Conservation (phyloP, 2,797 vertebrate species). For the Hyperoplus immaculatus region DNA sequence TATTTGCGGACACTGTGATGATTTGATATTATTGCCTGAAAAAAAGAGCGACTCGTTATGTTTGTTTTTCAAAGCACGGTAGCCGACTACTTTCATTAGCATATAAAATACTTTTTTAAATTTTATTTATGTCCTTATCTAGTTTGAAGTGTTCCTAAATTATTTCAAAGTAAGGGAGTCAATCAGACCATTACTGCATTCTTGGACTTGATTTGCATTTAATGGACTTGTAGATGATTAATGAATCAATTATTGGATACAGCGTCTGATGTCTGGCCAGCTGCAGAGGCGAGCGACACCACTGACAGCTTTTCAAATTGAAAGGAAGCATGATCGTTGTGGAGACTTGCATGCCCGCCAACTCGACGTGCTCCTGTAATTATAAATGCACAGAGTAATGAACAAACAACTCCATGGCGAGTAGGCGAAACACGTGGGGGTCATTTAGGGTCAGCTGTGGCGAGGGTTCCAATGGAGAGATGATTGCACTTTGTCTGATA, state of each 20-base stretch:
- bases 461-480: slow-evolving; percentile 27
- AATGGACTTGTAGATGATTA: slow-evolving; percentile 75
- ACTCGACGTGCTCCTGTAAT: slow-evolving; percentile 60
- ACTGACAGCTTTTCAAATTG: slow-evolving; percentile 66
- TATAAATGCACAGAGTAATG: slow-evolving; percentile 76
- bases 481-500: slow-evolving; percentile 59
- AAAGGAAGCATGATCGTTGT: slow-evolving; percentile 56
- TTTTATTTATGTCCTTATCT: slow-evolving; percentile 35
- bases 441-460: slow-evolving; percentile 51
- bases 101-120: slow-evolving; percentile 63
- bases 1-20: slow-evolving; percentile 64
- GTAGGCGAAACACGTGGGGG: slow-evolving; percentile 40
- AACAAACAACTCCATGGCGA: slow-evolving; percentile 60
- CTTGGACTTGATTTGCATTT: slow-evolving; percentile 58
- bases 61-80: slow-evolving; percentile 55
- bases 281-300: slow-evolving; percentile 27
- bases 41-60: slow-evolving; percentile 60
- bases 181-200: slow-evolving; percentile 36
- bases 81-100: slow-evolving; percentile 53
- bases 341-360: slow-evolving; percentile 47
- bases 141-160: slow-evolving; percentile 55
- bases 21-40: slow-evolving; percentile 52
- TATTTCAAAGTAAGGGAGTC: slow-evolving; percentile 25
- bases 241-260: slow-evolving; percentile 72
- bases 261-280: slow-evolving; percentile 47